Base-by-base conservation (phyloP, 2,797 vertebrate genomes). In the Enteromius paludinosus region DNA sequence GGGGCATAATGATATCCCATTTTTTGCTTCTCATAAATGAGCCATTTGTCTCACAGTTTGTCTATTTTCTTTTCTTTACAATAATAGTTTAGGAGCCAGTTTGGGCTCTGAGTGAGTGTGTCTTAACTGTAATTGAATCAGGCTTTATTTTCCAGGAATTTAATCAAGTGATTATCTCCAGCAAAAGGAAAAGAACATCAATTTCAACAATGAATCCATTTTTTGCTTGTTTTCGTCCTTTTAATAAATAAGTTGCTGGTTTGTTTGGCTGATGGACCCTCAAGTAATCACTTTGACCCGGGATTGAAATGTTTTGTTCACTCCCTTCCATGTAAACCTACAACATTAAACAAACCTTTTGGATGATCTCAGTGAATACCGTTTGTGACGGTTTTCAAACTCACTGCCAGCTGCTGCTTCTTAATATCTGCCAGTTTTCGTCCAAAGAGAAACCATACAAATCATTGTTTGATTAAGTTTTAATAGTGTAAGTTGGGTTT, bases 61-160 rank as follows among this genome's bases (percentile, higher is more conserved):
- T 75, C 78, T 76, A 49, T 76, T 69, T 84, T 70, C 52, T 45
- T 81, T 81, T 64, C 64, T 62, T n/a, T 68, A 70, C 54, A 77
- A 78, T 78, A 77, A 78, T 70, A 59, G n/a, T 66, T 66, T 45
- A 64, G 35, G 59, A 54, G 65, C 66, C 76, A 84, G 61, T 71
- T 59, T 49, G 20, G 25, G 64, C 54, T 69, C 18, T 35, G 38
- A 66, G 9, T 59, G 25, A 78, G 54, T 78, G 49, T 69, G 52
- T 49, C 73, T 54, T 78, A 69, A 78, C 41, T 72, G 56, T 62
- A 62, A 71, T 38, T 83, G 66, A 78, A 73, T 72, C 45, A 64
- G 54, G 43, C 15, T 35, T 43, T 61, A 72, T 72, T 64, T 83
- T 83, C 11, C 66, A 72, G 30, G 59, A 84, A 84, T 79, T 28